A percentile compares a stretch with the other conserved stretches of the same genome.
These are phyloP conservation scores for Catagonus wagneri DNA, from an alignment of 2,113 vertebrate genomes.

Conservation along the genomic window DNA sequence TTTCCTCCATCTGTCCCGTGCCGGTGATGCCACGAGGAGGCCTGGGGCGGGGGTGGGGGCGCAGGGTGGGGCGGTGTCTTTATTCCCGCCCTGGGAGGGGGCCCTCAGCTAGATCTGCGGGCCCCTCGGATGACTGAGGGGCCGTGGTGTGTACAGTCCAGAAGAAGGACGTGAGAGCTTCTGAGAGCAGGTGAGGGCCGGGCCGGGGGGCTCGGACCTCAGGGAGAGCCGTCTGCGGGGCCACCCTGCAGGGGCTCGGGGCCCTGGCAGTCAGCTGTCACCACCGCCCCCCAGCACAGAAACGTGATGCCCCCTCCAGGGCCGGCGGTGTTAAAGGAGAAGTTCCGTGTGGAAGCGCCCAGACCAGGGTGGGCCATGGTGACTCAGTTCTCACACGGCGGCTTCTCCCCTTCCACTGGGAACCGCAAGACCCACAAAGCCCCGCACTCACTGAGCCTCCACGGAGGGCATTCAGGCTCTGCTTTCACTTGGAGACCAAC, in stretches of 20 bases:
- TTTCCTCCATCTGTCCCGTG: constrained; percentile 81
- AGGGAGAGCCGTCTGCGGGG: neutral
- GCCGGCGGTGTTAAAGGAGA: too few relatives aligned
- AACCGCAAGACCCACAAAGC: constrained; percentile 34
- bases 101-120: constrained; percentile 79
- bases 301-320: fast-evolving
- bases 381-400: neutral
- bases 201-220: too few relatives aligned
- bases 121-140: constrained; percentile 73
- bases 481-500: constrained; percentile 7
- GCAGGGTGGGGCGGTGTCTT: constrained; percentile 70
- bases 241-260: fast-evolving
- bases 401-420: constrained; percentile 10
- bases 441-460: constrained; percentile 46
- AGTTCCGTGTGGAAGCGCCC: neutral
- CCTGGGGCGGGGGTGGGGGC: too few relatives aligned
- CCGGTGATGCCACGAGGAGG: constrained; percentile 77
- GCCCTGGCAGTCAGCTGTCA: too few relatives aligned
- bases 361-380: neutral
- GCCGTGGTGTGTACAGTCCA: constrained; percentile 72
- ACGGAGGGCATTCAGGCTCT: neutral
- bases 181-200: fast-evolving
- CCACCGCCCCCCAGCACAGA: too few relatives aligned
- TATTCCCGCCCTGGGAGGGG: constrained; percentile 68
- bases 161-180: too few relatives aligned